Evolutionary conservation across 53 echinoderm and acorn worm species (phyloP), one percentile per base, ranked within the genome.

Genomic region (Henricia sp.): DNA sequence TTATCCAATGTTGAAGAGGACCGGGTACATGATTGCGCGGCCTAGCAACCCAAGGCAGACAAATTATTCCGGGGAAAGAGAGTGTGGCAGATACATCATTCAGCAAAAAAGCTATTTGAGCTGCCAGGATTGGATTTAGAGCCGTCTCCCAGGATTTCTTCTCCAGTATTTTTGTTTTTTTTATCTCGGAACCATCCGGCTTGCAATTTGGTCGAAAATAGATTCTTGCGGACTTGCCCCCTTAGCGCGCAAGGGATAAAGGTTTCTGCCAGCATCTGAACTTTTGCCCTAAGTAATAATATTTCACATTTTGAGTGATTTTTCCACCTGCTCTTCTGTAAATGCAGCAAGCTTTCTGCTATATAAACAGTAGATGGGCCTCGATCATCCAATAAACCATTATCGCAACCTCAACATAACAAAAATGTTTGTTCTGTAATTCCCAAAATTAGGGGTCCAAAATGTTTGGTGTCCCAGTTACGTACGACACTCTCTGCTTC

Each of bases 281-380:
- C 70, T 46, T 70, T 21, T 68, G 68, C 43, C 27, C 70, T 32
- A 29, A 10, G 62, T 6, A 60, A 60, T 60, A 60, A 60, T 60
- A 60, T 32, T n/a, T n/a, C n/a, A n/a, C n/a, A n/a, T n/a, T 60
- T 60, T 60, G 62, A 60, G 33, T 32, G 4, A 33, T 32, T 60
- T n/a, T 32, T 30, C 62, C 62, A 60, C 33, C 10, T 30, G 32
- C 32, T 60, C n/a, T n/a, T n/a, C n/a, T n/a, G n/a, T n/a, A n/a
- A n/a, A n/a, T n/a, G n/a, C n/a, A n/a, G n/a, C n/a, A n/a, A n/a
- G n/a, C n/a, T n/a, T n/a, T n/a, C n/a, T n/a, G n/a, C n/a, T n/a
- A n/a, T n/a, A n/a, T n/a, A n/a, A n/a, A n/a, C n/a, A n/a, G n/a
- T n/a, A n/a, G n/a, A n/a, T n/a, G n/a, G n/a, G n/a, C n/a, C n/a